phyloP scores from a whole-genome alignment of 1,140 invertebrate genomes.

The Drosophila sproati region DNA sequence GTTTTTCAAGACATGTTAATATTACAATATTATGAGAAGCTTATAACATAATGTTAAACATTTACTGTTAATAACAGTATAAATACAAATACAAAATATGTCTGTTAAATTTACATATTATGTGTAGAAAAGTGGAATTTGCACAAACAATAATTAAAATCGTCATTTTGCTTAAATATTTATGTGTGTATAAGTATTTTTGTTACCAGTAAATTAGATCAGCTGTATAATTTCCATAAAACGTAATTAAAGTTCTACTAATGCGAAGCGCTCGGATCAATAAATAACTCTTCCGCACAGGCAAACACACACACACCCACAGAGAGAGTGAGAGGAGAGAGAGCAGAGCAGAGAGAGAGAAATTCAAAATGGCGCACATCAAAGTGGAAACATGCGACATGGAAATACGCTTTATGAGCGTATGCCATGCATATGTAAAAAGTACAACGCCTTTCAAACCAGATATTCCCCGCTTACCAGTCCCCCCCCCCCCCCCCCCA shows the following conservation, averaged over 20 bases:
- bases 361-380: slow-evolving; percentile 76
- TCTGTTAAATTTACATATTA: background rate
- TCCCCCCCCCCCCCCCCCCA: background rate
- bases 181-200: no score
- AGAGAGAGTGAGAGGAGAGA: background rate
- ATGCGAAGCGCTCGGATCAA: slow-evolving; percentile 33
- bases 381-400: slow-evolving; percentile 70
- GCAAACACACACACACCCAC: slow-evolving; percentile 20
- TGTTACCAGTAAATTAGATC: slow-evolving; percentile 33
- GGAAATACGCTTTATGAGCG: slow-evolving; percentile 65
- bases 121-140: background rate
- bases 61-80: no score
- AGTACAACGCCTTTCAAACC: slow-evolving; percentile 50
- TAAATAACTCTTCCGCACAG: slow-evolving; percentile 58
- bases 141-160: background rate
- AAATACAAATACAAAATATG: no score
- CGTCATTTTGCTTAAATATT: no score
- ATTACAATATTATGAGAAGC: no score
- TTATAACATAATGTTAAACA: no score
- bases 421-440: slow-evolving; percentile 58
- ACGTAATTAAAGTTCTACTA: slow-evolving; percentile 44
- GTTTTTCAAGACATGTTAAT: no score
- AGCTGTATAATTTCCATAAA: slow-evolving; percentile 47
- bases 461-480: background rate
- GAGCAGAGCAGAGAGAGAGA: slow-evolving; percentile 10